These are phyloP conservation scores for Pomatorhinus ruficollis DNA, from an alignment of 2,113 vertebrate genomes.

Conservation along the genomic window DNA sequence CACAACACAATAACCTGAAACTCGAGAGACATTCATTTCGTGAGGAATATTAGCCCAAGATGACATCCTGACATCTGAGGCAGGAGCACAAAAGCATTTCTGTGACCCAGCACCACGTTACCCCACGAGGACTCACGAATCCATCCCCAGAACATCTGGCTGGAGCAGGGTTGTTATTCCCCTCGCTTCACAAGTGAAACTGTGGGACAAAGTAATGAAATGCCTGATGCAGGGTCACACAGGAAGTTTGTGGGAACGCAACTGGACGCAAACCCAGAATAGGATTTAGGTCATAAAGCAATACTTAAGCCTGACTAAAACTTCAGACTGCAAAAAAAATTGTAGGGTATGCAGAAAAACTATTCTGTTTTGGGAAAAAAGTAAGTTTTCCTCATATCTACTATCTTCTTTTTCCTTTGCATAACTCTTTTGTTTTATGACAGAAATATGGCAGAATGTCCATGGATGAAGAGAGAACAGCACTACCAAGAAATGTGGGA, in stretches of 20 bases:
- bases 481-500: not conserved
- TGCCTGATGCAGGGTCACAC: not conserved
- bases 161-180: not conserved
- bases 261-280: constrained; percentile 6
- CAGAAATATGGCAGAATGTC: not conserved
- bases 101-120: not conserved
- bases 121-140: not conserved
- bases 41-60: not conserved
- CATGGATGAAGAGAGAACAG: not conserved
- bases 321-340: not conserved
- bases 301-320: not conserved
- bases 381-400: not conserved
- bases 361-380: not conserved
- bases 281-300: not conserved
- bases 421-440: not conserved
- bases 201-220: not conserved
- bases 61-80: not conserved
- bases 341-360: not conserved
- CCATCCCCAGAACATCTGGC: constrained; percentile 47
- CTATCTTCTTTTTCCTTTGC: not conserved
- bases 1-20: constrained; percentile 44
- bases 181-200: not conserved
- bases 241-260: constrained; percentile 7
- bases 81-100: not conserved
- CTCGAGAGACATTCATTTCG: not conserved